A percentile compares a stretch with the other conserved stretches of the same genome.
phyloP scores from a whole-genome alignment of 2,888 invertebrate genomes.

The Endomychus coccineus region DNA sequence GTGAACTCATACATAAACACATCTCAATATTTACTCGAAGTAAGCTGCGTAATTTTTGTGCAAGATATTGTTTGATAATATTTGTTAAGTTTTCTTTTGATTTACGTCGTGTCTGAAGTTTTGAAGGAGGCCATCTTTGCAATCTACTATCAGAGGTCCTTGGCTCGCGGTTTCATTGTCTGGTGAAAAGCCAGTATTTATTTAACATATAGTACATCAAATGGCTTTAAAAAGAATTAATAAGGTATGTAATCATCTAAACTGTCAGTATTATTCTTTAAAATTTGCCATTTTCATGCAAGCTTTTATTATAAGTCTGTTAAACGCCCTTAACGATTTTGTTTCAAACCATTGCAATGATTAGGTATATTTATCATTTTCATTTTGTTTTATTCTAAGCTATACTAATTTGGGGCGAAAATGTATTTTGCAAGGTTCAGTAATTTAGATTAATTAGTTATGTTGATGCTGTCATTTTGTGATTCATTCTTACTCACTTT shows the following conservation, averaged over 20 bases:
- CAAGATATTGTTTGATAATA: slow-evolving; percentile 24
- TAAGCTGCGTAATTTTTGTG: slow-evolving; percentile 21
- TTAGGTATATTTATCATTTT: too few relatives aligned
- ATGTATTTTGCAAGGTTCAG: too few relatives aligned
- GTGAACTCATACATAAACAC: slow-evolving; percentile 6
- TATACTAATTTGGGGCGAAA: too few relatives aligned
- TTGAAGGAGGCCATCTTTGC: slow-evolving; percentile 79
- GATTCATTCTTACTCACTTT: too few relatives aligned
- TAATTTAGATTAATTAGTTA: too few relatives aligned
- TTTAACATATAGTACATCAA: slow-evolving; percentile 61
- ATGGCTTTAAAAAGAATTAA: slow-evolving; percentile 98
- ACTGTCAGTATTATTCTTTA: slow-evolving; percentile 20
- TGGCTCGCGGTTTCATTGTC: slow-evolving; percentile 77
- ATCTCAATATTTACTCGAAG: slow-evolving; percentile 7
- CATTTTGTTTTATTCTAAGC: too few relatives aligned
- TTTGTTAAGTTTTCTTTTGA: slow-evolving; percentile 44
- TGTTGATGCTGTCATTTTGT: too few relatives aligned
- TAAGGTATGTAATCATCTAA: slow-evolving; percentile 66
- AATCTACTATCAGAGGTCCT: slow-evolving; percentile 80
- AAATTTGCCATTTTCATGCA: not conserved
- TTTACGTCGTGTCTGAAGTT: slow-evolving; percentile 64
- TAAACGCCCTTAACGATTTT: slow-evolving; percentile 51
- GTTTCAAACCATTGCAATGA: too few relatives aligned
- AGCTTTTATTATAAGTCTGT: slow-evolving; percentile 27
- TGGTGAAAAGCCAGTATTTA: slow-evolving; percentile 70